Conservation (phyloP, 2,113 vertebrate genomes). For the Tretioscincus oriximinensis region DNA sequence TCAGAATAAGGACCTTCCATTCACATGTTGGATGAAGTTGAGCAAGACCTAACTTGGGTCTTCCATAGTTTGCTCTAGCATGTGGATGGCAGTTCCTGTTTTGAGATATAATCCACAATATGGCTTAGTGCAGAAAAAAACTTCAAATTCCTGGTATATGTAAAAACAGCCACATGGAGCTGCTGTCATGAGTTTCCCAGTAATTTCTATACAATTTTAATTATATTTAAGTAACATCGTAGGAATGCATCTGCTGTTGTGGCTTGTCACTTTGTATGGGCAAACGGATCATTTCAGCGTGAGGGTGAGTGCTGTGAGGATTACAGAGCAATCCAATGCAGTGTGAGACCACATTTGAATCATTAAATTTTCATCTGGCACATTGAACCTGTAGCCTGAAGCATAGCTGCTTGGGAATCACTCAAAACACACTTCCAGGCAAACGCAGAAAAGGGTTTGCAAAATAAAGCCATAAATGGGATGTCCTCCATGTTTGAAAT, state of each 20-base stretch:
- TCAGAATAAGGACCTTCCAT: too few species aligned
- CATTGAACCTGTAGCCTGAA: neutral
- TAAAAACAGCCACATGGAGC: neutral
- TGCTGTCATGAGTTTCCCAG: neutral
- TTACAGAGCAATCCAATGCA: neutral
- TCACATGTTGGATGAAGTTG: too few species aligned
- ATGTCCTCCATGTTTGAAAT: neutral
- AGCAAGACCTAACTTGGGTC: too few species aligned
- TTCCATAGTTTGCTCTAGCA: too few species aligned
- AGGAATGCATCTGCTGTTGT: too few species aligned
- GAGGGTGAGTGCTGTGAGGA: neutral
- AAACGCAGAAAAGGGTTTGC: too few species aligned
- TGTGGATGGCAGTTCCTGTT: too few species aligned
- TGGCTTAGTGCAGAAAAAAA: too few species aligned
- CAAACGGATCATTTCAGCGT: neutral
- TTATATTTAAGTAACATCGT: neutral
- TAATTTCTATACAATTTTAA: neutral
- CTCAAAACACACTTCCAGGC: neutral
- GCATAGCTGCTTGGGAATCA: neutral
- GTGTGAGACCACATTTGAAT: neutral
- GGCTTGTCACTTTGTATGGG: neutral
- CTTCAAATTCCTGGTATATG: neutral
- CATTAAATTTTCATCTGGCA: neutral
- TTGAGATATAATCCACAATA: too few species aligned
- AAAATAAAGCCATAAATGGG: neutral